Conservation (phyloP, 2,797 vertebrate genomes). For the Chrysocyon brachyurus region DNA sequence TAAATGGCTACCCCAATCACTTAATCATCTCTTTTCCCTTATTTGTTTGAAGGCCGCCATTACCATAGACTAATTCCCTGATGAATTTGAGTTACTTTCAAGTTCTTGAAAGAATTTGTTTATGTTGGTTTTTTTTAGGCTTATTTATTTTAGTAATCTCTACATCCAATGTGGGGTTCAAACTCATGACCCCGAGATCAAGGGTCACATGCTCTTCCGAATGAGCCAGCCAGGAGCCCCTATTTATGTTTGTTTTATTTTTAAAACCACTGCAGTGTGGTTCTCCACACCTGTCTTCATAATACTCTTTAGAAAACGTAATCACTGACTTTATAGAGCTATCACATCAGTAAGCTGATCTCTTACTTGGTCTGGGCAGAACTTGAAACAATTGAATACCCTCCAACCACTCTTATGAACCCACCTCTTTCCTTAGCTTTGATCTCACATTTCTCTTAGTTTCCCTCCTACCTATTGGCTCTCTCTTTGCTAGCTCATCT, state of each 20-base stretch:
- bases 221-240: not conserved
- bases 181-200: not conserved
- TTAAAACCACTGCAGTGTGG: not conserved
- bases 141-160: not conserved
- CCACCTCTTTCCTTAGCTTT: not conserved
- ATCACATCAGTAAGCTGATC: not conserved
- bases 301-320: not conserved
- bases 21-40: not conserved
- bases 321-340: not conserved
- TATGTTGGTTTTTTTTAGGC: not conserved
- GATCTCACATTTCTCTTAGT: not conserved
- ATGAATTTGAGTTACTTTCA: conserved; percentile 1
- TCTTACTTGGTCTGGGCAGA: conserved; percentile 15
- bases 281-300: not conserved
- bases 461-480: not conserved
- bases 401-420: not conserved
- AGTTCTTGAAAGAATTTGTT: conserved; percentile 27
- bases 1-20: not conserved
- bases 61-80: not conserved
- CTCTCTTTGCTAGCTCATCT: not conserved
- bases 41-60: not conserved
- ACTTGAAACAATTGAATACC: conserved; percentile 22
- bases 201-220: not conserved
- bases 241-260: not conserved
- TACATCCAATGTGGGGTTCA: not conserved